phyloP scores from a whole-genome alignment of 2,888 invertebrate genomes.

The Orthonychiurus folsomi region DNA sequence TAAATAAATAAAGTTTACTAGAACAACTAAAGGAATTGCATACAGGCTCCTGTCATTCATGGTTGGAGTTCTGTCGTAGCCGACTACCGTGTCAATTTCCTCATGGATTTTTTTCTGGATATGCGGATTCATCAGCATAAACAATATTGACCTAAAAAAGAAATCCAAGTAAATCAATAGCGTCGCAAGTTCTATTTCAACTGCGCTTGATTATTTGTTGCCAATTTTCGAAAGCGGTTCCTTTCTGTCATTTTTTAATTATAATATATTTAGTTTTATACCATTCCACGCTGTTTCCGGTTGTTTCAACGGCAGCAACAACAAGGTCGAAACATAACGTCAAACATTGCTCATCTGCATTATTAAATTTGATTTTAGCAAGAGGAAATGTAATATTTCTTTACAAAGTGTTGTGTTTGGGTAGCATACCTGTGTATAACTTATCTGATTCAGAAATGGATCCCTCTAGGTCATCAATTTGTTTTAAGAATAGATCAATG shows the following conservation, averaged over 20 bases:
- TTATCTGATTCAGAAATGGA: too few relatives aligned
- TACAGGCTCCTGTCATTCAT: conserved; percentile 6
- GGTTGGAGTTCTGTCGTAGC: conserved; percentile 3
- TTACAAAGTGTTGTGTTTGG: too few relatives aligned
- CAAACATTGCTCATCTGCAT: conserved; percentile 10
- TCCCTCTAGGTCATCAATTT: conserved; percentile 6
- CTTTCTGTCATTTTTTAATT: too few relatives aligned
- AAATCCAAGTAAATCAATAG: too few relatives aligned
- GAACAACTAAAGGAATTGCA: background rate
- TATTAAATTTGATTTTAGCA: background rate
- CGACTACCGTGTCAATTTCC: conserved; percentile 10
- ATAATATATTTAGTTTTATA: too few relatives aligned
- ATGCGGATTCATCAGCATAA: background rate
- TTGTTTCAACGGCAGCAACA: background rate
- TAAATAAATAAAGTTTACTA: background rate
- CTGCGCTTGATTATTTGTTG: too few relatives aligned
- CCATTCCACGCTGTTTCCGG: background rate
- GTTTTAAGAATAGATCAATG: conserved; percentile 1
- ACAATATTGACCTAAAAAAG: too few relatives aligned
- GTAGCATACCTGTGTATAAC: conserved; percentile 6
- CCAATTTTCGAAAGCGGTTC: too few relatives aligned
- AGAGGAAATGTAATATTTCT: background rate
- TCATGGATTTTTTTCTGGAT: conserved; percentile 7
- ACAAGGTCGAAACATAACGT: conserved; percentile 6
- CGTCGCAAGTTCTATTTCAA: too few relatives aligned